phyloP scores from a whole-genome alignment of 2,113 vertebrate genomes.

The Setophaga kirtlandii region DNA sequence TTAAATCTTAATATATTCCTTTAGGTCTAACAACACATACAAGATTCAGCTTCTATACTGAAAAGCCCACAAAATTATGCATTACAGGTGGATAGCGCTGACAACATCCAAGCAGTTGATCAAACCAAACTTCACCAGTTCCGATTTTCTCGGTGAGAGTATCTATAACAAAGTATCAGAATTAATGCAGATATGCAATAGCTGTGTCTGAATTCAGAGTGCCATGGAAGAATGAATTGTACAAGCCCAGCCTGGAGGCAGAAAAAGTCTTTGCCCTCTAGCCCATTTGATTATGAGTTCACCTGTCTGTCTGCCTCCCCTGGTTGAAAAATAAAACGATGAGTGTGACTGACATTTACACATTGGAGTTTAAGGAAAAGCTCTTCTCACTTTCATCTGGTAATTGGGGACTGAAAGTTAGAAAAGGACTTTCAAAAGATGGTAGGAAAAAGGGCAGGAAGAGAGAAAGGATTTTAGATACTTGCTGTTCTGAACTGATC shows the following conservation, averaged over 20 bases:
- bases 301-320: not conserved
- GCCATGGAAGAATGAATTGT: not conserved
- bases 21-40: not conserved
- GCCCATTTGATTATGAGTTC: rapidly evolving
- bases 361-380: not conserved
- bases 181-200: not conserved
- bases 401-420: not conserved
- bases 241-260: not conserved
- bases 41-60: not conserved
- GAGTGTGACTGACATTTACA: not conserved
- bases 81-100: not conserved
- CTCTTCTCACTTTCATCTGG: not conserved
- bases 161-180: not conserved
- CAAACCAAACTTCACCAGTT: not conserved
- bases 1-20: not conserved
- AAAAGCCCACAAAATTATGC: not conserved
- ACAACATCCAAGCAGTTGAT: not conserved
- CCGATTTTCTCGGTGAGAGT: not conserved
- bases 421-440: not conserved
- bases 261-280: not conserved
- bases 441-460: not conserved
- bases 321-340: not conserved
- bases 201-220: not conserved
- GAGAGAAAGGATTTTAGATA: not conserved
- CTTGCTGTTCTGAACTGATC: not conserved